These are phyloP conservation scores for Myripristis murdjan DNA, from an alignment of 2,797 vertebrate species.

Conservation along the genomic window DNA sequence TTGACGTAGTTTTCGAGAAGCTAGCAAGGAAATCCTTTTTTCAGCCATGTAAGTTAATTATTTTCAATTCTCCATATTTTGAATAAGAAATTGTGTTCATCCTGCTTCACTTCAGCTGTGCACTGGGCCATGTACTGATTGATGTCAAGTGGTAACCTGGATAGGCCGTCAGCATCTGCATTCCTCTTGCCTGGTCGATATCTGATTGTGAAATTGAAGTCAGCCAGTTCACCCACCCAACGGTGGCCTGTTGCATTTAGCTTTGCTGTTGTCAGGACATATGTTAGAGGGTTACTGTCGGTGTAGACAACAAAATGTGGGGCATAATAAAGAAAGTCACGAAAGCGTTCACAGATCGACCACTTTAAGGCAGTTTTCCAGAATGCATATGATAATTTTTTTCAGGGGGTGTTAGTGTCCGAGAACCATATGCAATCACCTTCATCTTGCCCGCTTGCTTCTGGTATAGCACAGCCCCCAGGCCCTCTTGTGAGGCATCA, in stretches of 20 bases:
- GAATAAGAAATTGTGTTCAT: no score
- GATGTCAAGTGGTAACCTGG: slow-evolving; percentile 1
- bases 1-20: no score
- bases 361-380: no score
- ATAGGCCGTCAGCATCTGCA: slow-evolving; percentile 2
- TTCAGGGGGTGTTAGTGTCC: not conserved
- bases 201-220: slow-evolving; percentile 19
- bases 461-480: slow-evolving; percentile 8
- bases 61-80: no score
- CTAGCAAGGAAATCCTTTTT: no score
- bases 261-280: slow-evolving; percentile 3
- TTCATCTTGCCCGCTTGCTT: not conserved
- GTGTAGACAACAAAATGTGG: not conserved
- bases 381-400: slow-evolving; percentile 11
- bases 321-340: slow-evolving; percentile 8
- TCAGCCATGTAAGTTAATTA: no score
- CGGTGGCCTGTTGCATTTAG: slow-evolving; percentile 6
- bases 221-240: slow-evolving; percentile 3
- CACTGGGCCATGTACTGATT: not conserved
- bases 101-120: not conserved
- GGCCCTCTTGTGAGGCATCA: not conserved
- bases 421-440: not conserved
- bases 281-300: not conserved
- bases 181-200: not conserved
- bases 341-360: not conserved